A percentile compares a stretch with the other conserved stretches of the same genome.
phyloP scores from a whole-genome alignment of 2,113 vertebrate genomes.

The Miniopterus natalensis region DNA sequence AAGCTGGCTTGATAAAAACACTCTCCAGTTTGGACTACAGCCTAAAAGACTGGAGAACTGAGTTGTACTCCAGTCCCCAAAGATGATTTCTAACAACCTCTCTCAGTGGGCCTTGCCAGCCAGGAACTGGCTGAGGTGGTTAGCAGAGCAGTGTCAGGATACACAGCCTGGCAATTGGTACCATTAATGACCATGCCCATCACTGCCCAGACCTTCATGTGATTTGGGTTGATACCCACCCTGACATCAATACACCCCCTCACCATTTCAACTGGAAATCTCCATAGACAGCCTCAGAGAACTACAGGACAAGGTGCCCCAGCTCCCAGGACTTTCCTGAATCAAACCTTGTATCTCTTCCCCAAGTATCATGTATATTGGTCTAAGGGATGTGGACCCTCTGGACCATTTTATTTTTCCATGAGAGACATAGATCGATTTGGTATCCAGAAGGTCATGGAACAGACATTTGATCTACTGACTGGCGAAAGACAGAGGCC shows the following conservation, averaged over 20 bases:
- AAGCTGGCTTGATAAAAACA: neutral
- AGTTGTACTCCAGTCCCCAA: conserved; percentile 93
- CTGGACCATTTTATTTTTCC: conserved; percentile 96
- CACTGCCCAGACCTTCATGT: conserved; percentile 95
- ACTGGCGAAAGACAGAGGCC: conserved; percentile 94
- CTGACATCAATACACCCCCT: conserved; percentile 97
- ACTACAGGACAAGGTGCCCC: conserved; percentile 95
- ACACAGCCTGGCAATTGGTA: conserved; percentile 97
- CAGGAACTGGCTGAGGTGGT: conserved; percentile 92
- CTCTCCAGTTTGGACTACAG: conserved; percentile 87
- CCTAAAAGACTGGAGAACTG: conserved; percentile 95
- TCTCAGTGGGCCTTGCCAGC: conserved; percentile 93
- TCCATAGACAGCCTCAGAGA: conserved; percentile 97
- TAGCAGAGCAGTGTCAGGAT: conserved; percentile 92
- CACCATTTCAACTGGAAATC: conserved; percentile 94
- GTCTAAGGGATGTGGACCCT: conserved; percentile 95
- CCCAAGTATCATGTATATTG: conserved; percentile 95
- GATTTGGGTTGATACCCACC: conserved; percentile 98
- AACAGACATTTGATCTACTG: conserved; percentile 94
- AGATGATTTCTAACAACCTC: conserved; percentile 94
- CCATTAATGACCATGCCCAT: conserved; percentile 93
- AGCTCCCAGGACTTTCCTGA: conserved; percentile 97
- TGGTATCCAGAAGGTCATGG: conserved; percentile 98
- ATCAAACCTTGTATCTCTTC: conserved; percentile 94
- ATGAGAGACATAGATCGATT: conserved; percentile 97